Evolutionary conservation across 2,113 vertebrate species (phyloP).

Genomic region (Abramis brama): DNA sequence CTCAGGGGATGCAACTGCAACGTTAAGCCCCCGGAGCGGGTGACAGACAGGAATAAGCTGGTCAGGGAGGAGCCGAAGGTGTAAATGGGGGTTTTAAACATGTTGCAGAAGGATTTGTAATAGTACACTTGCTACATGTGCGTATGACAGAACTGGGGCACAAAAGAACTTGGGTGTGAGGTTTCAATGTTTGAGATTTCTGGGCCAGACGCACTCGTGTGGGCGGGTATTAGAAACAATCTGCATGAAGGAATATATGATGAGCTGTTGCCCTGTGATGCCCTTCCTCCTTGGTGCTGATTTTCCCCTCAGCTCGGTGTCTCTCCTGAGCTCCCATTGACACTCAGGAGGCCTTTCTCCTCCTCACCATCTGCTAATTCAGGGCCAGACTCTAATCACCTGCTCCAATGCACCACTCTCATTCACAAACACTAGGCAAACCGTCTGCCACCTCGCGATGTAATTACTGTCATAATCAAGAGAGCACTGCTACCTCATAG

Average conservation of each 20-base stretch:
- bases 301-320: slow-evolving; percentile 13
- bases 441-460: slow-evolving; percentile 41
- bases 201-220: neutral
- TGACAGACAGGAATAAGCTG: slow-evolving; percentile 41
- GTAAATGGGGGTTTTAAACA: slow-evolving; percentile 42
- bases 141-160: slow-evolving; percentile 48
- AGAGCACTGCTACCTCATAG: slow-evolving; percentile 20
- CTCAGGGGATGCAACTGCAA: slow-evolving; percentile 25
- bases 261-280: slow-evolving; percentile 32
- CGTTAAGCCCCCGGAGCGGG: slow-evolving; percentile 25
- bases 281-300: slow-evolving; percentile 8
- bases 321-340: slow-evolving; percentile 30
- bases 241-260: slow-evolving; percentile 34
- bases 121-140: slow-evolving; percentile 16
- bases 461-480: slow-evolving; percentile 53
- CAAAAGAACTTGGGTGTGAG: slow-evolving; percentile 14
- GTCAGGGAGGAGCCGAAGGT: slow-evolving; percentile 24
- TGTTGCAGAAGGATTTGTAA: slow-evolving; percentile 45
- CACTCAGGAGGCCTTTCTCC: slow-evolving; percentile 33
- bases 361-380: slow-evolving; percentile 54
- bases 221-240: slow-evolving; percentile 40
- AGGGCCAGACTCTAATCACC: slow-evolving; percentile 48
- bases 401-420: slow-evolving; percentile 48
- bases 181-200: slow-evolving; percentile 39
- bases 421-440: slow-evolving; percentile 48